Base-by-base conservation (phyloP, 2,888 invertebrate species). In the Nymphalis urticae region DNA sequence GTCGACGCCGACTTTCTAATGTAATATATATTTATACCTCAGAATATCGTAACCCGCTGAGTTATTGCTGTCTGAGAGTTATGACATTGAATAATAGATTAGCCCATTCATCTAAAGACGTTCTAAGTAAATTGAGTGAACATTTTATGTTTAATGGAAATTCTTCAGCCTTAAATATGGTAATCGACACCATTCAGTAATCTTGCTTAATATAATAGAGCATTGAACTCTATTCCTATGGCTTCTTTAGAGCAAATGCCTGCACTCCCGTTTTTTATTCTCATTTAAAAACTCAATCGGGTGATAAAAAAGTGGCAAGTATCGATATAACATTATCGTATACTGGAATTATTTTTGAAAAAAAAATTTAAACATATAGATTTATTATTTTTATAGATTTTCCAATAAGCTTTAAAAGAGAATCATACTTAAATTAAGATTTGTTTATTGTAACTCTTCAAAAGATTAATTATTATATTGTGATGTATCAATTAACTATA, bases 11-110 rank as follows among this genome's bases (percentile, higher is more conserved):
- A 74, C 79, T 79, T 77, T 80, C 81, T 82, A 82, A 81, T 80
- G 78, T 79, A 82, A 76, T 64, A 71, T 64, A 76, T 80, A 82
- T 80, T 79, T 81, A 80, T 80, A 78, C 76, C 74, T 79, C 70
- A 76, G 76, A 82, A 82, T 80, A 81, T 77, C 80, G 80, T 84
- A 81, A 80, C 75, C 79, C 79, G 80, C 80, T 80, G 78, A 80
- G 80, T 80, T 83, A 84, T 82, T 78, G 82, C 81, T 75, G 75
- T 77, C 77, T 76, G 71, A 76, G 77, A 83, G 79, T 79, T 79
- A 80, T 76, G 76, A 76, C 76, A 75, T 75, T 76, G 72, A 71
- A 75, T 75, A 75, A 75, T 73, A 75, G 72, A 72, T 73, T 69
- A 71, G 71, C 70, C 68, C 62, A 74, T 73, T 73, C 70, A 73